Percentiles rank a stretch among this genome's conserved stretches.
phyloP scores from a whole-genome alignment of 2,797 vertebrate species.

The Bradypodion ventrale region DNA sequence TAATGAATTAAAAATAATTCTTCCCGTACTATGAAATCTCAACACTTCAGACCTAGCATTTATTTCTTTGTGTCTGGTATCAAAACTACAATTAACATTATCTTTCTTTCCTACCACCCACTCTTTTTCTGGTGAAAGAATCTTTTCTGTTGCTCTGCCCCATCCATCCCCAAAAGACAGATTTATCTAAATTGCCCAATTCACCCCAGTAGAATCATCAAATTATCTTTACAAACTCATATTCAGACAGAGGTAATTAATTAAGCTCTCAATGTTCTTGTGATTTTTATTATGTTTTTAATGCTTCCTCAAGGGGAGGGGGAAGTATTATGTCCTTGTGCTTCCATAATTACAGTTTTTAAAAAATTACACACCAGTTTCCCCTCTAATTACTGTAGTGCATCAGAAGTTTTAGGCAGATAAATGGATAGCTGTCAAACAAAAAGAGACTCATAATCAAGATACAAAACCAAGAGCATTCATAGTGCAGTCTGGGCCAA shows the following conservation, averaged over 20 bases:
- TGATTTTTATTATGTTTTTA: slow-evolving; percentile 28
- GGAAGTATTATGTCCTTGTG: neutral
- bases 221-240: neutral
- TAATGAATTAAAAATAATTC: too few species aligned
- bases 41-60: too few species aligned
- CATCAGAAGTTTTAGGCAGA: neutral
- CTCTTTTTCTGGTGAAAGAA: neutral
- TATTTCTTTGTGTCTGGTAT: neutral
- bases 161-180: neutral
- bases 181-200: neutral
- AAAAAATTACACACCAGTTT: neutral
- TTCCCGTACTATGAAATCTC: too few species aligned
- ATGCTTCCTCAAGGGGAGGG: neutral
- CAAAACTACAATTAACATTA: neutral
- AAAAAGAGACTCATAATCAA: neutral
- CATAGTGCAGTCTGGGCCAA: neutral
- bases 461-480: neutral
- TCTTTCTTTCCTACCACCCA: fast-evolving
- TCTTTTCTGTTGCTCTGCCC: neutral
- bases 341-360: slow-evolving; percentile 17
- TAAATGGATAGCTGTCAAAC: neutral
- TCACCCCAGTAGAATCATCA: neutral
- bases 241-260: slow-evolving; percentile 20
- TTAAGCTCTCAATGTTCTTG: slow-evolving; percentile 20
- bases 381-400: neutral